A percentile compares a stretch with the other conserved stretches of the same genome.
Conservation (phyloP, 2,888 invertebrate genomes). For the Meganola albula region DNA sequence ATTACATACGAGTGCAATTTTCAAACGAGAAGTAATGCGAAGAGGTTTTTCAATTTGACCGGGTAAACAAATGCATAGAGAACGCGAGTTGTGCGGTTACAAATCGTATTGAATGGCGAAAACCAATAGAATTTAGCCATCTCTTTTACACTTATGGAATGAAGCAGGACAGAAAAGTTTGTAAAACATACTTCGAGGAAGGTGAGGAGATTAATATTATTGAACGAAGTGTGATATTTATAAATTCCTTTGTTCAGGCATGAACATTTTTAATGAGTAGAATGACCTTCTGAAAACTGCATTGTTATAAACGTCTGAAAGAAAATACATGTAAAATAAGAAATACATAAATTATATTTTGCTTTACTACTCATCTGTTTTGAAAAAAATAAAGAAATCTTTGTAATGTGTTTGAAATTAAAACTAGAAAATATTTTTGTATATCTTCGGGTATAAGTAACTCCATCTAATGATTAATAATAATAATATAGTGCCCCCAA, state of each 20-base stretch:
- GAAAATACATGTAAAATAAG: no score
- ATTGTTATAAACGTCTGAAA: no score
- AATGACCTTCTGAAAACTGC: slow-evolving; percentile 7
- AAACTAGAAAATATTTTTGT: no score
- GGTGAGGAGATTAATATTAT: slow-evolving; percentile 27
- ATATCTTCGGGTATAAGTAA: no score
- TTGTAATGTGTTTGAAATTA: no score
- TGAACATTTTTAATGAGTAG: slow-evolving; percentile 17
- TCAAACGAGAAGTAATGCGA: slow-evolving; percentile 28
- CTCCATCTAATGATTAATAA: no score
- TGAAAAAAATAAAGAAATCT: no score
- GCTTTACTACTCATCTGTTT: no score
- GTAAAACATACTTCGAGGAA: slow-evolving; percentile 29
- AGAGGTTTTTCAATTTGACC: slow-evolving; percentile 43
- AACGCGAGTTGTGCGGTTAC: slow-evolving; percentile 40
- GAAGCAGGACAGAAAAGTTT: slow-evolving; percentile 24
- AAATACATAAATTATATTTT: no score
- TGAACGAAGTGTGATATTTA: slow-evolving; percentile 29
- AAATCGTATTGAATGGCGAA: slow-evolving; percentile 43
- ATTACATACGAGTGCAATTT: slow-evolving; percentile 36
- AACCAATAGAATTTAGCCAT: no score
- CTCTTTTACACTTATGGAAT: slow-evolving; percentile 27
- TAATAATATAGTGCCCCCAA: no score
- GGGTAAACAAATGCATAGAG: slow-evolving; percentile 41
- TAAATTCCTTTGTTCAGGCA: slow-evolving; percentile 27